Base-by-base conservation (phyloP, 2,113 vertebrate species). In the Cebus imitator region DNA sequence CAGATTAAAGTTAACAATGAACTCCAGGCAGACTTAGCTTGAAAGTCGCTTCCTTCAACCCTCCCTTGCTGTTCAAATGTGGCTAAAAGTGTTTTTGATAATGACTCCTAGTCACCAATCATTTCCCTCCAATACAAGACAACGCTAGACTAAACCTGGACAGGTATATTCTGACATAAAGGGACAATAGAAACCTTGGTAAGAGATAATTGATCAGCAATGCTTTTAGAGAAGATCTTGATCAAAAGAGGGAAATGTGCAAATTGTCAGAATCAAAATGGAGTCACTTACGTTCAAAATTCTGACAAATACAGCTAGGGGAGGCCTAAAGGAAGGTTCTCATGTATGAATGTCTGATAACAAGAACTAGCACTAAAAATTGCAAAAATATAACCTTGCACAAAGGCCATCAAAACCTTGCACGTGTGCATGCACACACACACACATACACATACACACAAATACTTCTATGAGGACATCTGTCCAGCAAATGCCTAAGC, bases 361-460 rank as follows among this genome's bases (percentile, higher is more conserved):
- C 20, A 40, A n/a, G 70, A 72, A 23, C 70, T 72, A 23, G 6
- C 9, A 72, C 35, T 11, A 72, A 72, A 40, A 18, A 40, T 37
- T 72, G 70, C 70, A 72, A 40, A 40, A 72, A 72, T 5, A 37
- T 21, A 72, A 40, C 70, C 70, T 37, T 40, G n/a, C 70, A 72
- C 70, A 37, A 72, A 72, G 20, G n/a, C 20, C n/a, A 40, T 23
- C 70, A 70, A n/a, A 37, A 37, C 68, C 35, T 37, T 70, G 27
- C 12, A 1, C 50, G 3, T 3, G 48, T 12, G 11, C 11, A 1
- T 14, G 0, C 52, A 0, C 16, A 6, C 16, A 6, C 52, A 17
- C 52, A 64, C 61, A 64, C 61, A 64, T 8, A 64, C 27, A 64
- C 61, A 64, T 9, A 72, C 20, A 21, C 70, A 72, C 20, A 72